Conservation (phyloP, 2,113 vertebrate species). For the Salvelinus fontinalis region DNA sequence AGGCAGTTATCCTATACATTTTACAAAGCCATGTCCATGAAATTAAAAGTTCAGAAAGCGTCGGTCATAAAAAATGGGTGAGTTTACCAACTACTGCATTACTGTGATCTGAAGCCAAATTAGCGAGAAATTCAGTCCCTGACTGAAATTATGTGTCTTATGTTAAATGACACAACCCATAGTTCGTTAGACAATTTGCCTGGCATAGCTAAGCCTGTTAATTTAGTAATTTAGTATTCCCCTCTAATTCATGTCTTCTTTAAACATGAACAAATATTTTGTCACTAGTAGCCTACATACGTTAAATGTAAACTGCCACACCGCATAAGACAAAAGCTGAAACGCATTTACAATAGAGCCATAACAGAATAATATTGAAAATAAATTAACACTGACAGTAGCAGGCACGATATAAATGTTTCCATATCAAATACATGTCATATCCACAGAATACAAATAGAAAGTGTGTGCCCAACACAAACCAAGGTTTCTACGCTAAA, state of each 20-base stretch:
- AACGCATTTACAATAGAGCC: slow-evolving; percentile 63
- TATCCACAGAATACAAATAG: slow-evolving; percentile 73
- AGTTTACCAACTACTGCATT: too few relatives aligned
- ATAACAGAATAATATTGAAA: slow-evolving; percentile 39
- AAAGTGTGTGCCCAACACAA: slow-evolving; percentile 70
- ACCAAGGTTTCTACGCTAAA: slow-evolving; percentile 56
- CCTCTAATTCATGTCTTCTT: not conserved
- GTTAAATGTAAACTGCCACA: slow-evolving; percentile 21
- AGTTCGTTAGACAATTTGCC: not conserved
- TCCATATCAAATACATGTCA: slow-evolving; percentile 75
- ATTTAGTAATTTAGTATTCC: not conserved
- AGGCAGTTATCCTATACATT: too few relatives aligned
- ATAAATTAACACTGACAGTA: slow-evolving; percentile 68
- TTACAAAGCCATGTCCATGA: too few relatives aligned
- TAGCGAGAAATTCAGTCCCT: too few relatives aligned
- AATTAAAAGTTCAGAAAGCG: too few relatives aligned
- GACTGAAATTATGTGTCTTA: too few relatives aligned
- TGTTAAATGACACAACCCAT: not conserved
- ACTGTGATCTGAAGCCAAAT: too few relatives aligned
- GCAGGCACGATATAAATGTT: slow-evolving; percentile 73
- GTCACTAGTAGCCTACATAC: slow-evolving; percentile 12
- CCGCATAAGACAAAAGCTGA: slow-evolving; percentile 23
- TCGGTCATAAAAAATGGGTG: too few relatives aligned
- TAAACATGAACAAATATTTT: slow-evolving; percentile 14
- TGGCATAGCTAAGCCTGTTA: not conserved